phyloP scores from a whole-genome alignment of 2,888 invertebrate species.

The Sarcophaga caerulescens region DNA sequence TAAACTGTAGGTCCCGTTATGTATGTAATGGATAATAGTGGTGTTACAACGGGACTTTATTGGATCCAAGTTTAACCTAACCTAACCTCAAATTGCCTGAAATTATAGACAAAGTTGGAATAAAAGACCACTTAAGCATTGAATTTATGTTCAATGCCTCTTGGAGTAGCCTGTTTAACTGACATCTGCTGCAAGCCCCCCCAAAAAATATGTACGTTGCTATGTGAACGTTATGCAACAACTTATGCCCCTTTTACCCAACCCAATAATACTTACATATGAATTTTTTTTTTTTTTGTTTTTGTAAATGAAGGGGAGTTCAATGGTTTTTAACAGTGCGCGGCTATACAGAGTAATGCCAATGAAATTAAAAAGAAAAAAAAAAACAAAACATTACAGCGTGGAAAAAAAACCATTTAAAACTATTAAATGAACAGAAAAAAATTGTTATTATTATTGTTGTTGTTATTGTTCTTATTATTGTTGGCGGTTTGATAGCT shows the following conservation, averaged over 20 bases:
- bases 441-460: no score
- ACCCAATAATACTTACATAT: slow-evolving; percentile 36
- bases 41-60: no score
- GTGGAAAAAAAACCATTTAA: slow-evolving; percentile 40
- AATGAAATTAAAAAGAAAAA: neutral
- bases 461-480: slow-evolving; percentile 40
- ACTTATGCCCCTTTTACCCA: neutral
- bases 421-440: slow-evolving; percentile 49
- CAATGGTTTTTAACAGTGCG: slow-evolving; percentile 55
- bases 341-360: slow-evolving; percentile 11
- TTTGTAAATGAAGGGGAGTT: slow-evolving; percentile 63
- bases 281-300: neutral
- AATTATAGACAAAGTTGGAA: no score
- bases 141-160: no score
- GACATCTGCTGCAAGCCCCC: no score
- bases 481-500: slow-evolving; percentile 24
- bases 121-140: no score
- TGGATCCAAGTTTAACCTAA: no score
- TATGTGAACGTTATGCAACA: neutral
- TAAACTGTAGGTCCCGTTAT: no score
- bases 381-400: slow-evolving; percentile 11
- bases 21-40: no score
- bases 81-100: no score
- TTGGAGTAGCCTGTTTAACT: no score
- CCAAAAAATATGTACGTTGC: no score